Evolutionary conservation across 1,140 invertebrate genomes (phyloP), one percentile per base, ranked within the genome.

Genomic region (Eriosoma lanigerum): DNA sequence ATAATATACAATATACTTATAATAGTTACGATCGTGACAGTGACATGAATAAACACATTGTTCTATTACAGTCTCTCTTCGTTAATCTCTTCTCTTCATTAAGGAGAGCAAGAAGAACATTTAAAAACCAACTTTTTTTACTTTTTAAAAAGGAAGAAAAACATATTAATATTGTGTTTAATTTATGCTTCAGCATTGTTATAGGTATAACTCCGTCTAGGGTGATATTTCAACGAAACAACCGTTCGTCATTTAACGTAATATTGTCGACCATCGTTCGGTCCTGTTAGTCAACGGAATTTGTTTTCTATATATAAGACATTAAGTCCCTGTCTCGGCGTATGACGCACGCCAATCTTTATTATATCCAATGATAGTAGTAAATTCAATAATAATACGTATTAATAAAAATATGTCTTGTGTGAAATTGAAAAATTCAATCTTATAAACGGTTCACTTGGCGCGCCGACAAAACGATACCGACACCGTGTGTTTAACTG

Each of bases 321-420:
- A 6, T n/a, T 38, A 3, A 3, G 10, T 12, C 29, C 62, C 19
- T n/a, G 21, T n/a, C 2, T 29, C 9, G 44, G 21, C 10, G 24
- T 50, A 38, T 56, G 72, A 73, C 72, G 38, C 72, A n/a, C 52
- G 72, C 72, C 72, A 75, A 75, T 75, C 52, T 58, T n/a, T 58
- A 58, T 76, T 38, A 56, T n/a, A 29, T 56, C 29, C 52, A 52
- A 52, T n/a, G n/a, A n/a, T 52, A 52, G 24, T 26, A 21, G 21
- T 26, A 52, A 29, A 54, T 73, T 32, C 24, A 46, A 52, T 24
- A 46, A 52, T 75, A 38, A 44, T 8, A 76, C 21, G 38, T 44
- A 58, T 54, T 58, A 75, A 75, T 56, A 56, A 21, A 38, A 75
- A 32, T 26, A 21, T 32, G n/a, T 76, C 72, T 76, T 38, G 72